phyloP scores from a whole-genome alignment of 2,888 invertebrate genomes.

The Anorthoa munda region DNA sequence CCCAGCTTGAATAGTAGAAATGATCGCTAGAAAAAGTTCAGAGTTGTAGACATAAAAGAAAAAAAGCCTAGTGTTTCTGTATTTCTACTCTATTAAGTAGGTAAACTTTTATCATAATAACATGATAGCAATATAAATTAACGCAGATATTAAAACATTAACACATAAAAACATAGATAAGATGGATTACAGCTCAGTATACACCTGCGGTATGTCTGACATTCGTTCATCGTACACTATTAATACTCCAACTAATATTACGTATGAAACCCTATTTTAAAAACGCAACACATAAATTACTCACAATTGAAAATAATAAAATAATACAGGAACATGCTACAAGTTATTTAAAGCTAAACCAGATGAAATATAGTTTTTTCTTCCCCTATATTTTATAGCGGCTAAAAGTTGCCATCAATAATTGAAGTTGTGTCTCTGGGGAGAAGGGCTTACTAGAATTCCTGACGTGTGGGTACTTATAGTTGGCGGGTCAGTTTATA shows the following conservation, averaged over 20 bases:
- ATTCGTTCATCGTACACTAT: slow-evolving; percentile 45
- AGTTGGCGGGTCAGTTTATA: slow-evolving; percentile 64
- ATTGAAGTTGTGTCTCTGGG: slow-evolving; percentile 87
- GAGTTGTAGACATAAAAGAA: not conserved
- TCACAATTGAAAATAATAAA: slow-evolving; percentile 56
- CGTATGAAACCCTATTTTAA: slow-evolving; percentile 57
- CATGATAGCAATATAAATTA: slow-evolving; percentile 39
- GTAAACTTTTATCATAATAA: slow-evolving; percentile 2
- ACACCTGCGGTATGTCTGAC: slow-evolving; percentile 58
- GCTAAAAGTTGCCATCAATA: slow-evolving; percentile 90
- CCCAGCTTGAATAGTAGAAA: slow-evolving; percentile 3
- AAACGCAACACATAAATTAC: slow-evolving; percentile 53
- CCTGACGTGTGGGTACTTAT: slow-evolving; percentile 68
- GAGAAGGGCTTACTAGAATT: slow-evolving; percentile 83
- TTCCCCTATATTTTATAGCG: slow-evolving; percentile 87
- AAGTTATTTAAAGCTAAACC: slow-evolving; percentile 85
- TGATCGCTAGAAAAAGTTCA: not conserved
- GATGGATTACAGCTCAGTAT: slow-evolving; percentile 48
- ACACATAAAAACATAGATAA: slow-evolving; percentile 52
- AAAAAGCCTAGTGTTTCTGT: not conserved
- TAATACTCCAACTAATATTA: slow-evolving; percentile 54
- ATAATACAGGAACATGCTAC: slow-evolving; percentile 62
- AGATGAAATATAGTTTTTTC: slow-evolving; percentile 84
- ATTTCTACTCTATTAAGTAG: not conserved
- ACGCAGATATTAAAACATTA: slow-evolving; percentile 54